Percentiles rank a stretch among this genome's conserved stretches.
These are phyloP conservation scores for Hydra vulgaris DNA, from an alignment of 30 jellyfish, hydroid and myxozoan species.

Conservation along the genomic window DNA sequence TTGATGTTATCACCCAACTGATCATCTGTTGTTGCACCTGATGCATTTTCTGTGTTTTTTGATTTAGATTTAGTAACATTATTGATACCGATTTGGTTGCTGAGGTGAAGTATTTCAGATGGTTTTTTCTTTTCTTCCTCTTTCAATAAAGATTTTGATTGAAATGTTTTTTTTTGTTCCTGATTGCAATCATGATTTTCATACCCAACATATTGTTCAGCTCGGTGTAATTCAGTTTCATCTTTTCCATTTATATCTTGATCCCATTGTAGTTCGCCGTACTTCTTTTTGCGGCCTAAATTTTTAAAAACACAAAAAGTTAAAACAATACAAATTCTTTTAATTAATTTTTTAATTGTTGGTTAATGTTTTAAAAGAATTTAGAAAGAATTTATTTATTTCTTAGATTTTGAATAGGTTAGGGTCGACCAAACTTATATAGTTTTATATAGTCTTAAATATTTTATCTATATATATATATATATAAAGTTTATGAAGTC, in stretches of 20 bases:
- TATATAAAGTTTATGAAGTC: too few species aligned
- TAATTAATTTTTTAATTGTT: too few species aligned
- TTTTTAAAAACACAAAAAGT: too few species aligned
- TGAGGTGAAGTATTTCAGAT: neutral
- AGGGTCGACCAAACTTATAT: too few species aligned
- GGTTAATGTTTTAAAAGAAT: too few species aligned
- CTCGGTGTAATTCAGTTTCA: neutral
- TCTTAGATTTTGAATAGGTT: too few species aligned
- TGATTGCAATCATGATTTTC: neutral
- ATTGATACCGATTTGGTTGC: neutral
- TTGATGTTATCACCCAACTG: neutral
- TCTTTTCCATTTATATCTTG: slow-evolving; percentile 7
- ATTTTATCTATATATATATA: too few species aligned
- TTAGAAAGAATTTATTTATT: too few species aligned
- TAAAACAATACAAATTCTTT: too few species aligned
- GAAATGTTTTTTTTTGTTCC: neutral
- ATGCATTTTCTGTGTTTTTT: neutral
- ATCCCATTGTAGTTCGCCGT: neutral
- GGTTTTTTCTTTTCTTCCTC: neutral
- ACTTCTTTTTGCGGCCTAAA: neutral
- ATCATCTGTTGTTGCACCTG: neutral
- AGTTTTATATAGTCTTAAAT: too few species aligned
- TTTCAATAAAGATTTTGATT: neutral
- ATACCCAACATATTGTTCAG: neutral
- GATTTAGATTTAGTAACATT: neutral